Evolutionary conservation across 2,888 invertebrate genomes (phyloP).

Genomic region (Volucella bombylans): DNA sequence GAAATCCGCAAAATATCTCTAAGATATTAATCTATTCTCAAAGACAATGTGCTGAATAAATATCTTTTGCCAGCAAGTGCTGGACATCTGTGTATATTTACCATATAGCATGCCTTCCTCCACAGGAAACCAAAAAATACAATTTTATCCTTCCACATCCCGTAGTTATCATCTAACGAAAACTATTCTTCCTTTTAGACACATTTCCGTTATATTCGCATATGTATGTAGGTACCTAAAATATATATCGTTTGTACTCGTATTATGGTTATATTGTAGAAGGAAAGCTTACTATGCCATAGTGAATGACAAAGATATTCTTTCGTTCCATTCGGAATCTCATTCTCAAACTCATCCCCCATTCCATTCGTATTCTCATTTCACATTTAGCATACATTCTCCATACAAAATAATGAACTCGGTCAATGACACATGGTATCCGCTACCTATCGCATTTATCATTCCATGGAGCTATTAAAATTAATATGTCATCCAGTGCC

Average conservation of each 20-base stretch:
- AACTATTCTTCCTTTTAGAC: too few relatives aligned
- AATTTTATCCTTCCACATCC: constrained; percentile 25
- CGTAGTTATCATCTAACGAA: constrained; percentile 44
- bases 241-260: neutral
- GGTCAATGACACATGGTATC: constrained; percentile 66
- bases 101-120: neutral
- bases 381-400: constrained; percentile 54
- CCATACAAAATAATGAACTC: constrained; percentile 60
- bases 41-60: constrained; percentile 14
- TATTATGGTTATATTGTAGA: neutral
- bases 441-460: constrained; percentile 62
- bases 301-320: constrained; percentile 43
- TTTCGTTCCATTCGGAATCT: constrained; percentile 31
- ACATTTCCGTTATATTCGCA: too few relatives aligned
- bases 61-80: neutral
- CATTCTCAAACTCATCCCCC: constrained; percentile 13
- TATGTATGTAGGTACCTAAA: neutral
- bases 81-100: constrained; percentile 14
- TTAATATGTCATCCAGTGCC: constrained; percentile 69
- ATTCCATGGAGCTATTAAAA: constrained; percentile 65
- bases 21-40: constrained; percentile 3
- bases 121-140: constrained; percentile 32
- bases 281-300: constrained; percentile 23
- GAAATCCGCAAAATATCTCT: neutral
- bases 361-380: constrained; percentile 23